phyloP scores from a whole-genome alignment of 2,113 vertebrate genomes.

The Lutjanus erythropterus region DNA sequence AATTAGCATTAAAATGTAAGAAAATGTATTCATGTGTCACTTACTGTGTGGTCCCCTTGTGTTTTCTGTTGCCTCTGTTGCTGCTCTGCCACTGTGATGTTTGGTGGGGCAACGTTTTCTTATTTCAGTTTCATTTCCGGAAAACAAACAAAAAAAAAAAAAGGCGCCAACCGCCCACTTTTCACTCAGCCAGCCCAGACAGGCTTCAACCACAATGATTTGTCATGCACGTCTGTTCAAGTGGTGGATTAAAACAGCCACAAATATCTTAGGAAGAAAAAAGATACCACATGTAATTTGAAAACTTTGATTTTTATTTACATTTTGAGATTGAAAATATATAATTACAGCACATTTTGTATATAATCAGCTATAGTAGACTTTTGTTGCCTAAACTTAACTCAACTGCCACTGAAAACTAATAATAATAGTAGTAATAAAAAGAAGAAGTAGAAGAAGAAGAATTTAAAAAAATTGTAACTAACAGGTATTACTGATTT shows the following conservation, averaged over 20 bases:
- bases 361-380: neutral
- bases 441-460: too few relatives aligned
- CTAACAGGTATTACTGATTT: too few relatives aligned
- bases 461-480: too few relatives aligned
- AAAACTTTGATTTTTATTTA: neutral
- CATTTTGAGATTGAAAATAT: neutral
- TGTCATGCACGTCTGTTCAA: too few relatives aligned
- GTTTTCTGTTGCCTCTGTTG: neutral
- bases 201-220: neutral
- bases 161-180: neutral
- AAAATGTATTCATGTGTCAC: neutral
- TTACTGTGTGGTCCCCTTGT: neutral
- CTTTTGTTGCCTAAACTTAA: too few relatives aligned
- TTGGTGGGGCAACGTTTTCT: neutral
- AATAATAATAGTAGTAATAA: too few relatives aligned
- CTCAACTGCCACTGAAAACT: too few relatives aligned
- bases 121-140: constrained; percentile 34
- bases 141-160: too few relatives aligned
- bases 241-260: neutral
- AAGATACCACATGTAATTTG: neutral
- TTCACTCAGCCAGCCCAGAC: neutral
- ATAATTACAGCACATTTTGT: neutral
- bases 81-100: neutral
- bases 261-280: neutral
- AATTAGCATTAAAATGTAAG: neutral